These are phyloP conservation scores for Trachelipus rathkii DNA, from an alignment of 1,140 invertebrate genomes.

Conservation along the genomic window DNA sequence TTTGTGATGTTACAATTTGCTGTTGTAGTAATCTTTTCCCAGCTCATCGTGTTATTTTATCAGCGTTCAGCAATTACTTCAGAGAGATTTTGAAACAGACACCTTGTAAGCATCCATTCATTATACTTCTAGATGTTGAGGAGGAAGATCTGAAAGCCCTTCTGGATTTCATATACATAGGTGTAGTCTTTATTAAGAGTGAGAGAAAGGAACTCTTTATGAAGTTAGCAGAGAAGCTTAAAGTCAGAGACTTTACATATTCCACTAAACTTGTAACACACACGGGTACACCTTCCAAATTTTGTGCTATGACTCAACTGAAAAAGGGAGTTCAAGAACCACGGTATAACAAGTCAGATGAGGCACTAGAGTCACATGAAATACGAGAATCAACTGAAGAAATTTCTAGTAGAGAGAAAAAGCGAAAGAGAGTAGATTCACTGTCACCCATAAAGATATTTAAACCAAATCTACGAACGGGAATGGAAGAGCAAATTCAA, in stretches of 20 bases:
- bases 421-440: too few species aligned
- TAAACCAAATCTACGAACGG: too few species aligned
- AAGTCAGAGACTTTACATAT: not conserved
- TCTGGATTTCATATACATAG: slow-evolving; percentile 39
- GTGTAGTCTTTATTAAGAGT: not conserved
- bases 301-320: too few species aligned
- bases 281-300: not conserved
- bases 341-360: too few species aligned
- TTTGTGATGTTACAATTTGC: slow-evolving; percentile 42
- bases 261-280: not conserved
- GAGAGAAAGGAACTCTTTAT: not conserved
- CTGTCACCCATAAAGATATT: too few species aligned
- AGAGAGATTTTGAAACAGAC: slow-evolving; percentile 44
- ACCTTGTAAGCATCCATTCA: slow-evolving; percentile 44
- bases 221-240: not conserved
- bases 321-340: too few species aligned
- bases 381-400: too few species aligned
- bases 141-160: slow-evolving; percentile 42
- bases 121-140: slow-evolving; percentile 40
- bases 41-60: slow-evolving; percentile 42
- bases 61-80: slow-evolving; percentile 44
- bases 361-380: too few species aligned
- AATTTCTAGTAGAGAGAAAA: too few species aligned
- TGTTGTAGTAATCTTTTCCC: slow-evolving; percentile 39
- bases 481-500: too few species aligned